A percentile compares a stretch with the other conserved stretches of the same genome.
These are phyloP conservation scores for Eupsittula cactorum DNA, from an alignment of 2,113 vertebrate species.

Conservation along the genomic window DNA sequence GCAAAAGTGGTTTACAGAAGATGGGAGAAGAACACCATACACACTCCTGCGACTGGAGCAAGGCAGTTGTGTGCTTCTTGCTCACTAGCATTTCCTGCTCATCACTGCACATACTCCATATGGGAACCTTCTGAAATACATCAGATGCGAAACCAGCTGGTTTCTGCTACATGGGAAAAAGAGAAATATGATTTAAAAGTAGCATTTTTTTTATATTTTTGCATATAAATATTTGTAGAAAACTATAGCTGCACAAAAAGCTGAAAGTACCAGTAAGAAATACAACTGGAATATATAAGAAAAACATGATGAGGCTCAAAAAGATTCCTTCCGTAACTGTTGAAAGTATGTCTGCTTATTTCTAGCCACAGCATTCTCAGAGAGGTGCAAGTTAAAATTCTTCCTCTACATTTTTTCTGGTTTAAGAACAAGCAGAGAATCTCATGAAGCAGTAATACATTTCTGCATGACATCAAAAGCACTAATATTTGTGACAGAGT, in stretches of 20 bases:
- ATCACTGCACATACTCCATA: not conserved
- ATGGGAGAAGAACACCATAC: not conserved
- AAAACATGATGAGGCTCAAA: not conserved
- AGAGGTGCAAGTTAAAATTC: not conserved
- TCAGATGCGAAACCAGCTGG: not conserved
- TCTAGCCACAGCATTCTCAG: not conserved
- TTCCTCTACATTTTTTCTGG: not conserved
- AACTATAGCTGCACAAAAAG: not conserved
- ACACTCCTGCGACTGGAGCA: accelerated
- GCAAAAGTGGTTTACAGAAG: not conserved
- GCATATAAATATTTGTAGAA: not conserved
- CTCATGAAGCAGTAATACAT: not conserved
- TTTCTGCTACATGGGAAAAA: not conserved
- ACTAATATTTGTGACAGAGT: not conserved
- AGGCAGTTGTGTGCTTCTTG: not conserved
- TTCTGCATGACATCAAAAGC: not conserved
- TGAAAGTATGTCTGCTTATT: not conserved
- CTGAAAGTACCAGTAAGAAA: not conserved
- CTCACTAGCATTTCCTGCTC: not conserved
- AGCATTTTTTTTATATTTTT: not conserved
- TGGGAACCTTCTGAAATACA: not conserved
- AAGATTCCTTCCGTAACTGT: not conserved
- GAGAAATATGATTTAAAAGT: not conserved
- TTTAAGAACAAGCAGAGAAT: not conserved
- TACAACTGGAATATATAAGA: not conserved